Evolutionary conservation across 1,140 invertebrate species (phyloP), one percentile per base, ranked within the genome.

Genomic region (Bombus affinis): DNA sequence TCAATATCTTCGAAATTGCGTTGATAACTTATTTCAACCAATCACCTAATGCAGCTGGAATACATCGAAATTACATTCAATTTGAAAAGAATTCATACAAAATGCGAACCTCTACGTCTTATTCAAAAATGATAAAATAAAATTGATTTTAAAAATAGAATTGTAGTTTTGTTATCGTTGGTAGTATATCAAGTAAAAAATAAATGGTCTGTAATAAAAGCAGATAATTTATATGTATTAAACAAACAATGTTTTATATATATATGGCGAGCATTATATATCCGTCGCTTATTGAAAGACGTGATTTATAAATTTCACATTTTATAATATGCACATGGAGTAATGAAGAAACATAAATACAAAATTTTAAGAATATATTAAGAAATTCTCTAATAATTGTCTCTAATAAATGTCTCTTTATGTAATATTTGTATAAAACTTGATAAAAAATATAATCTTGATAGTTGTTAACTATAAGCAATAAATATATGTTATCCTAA

Each of bases 281-380:
- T 85, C 70, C 59, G 83, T 85, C 83, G 77, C 42, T 80, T 28
- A 32, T 85, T 85, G 77, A 1, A 37, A 74, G 13, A 35, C 42
- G 18, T 32, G 42, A 66, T 73, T 81, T 80, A 65, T 39, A 35
- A n/a, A 68, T 44, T 68, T 47, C 6, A 39, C 15, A 62, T 62
- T 13, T 22, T 53, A 53, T 8, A 22, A 18, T 37, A 12, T 37
- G 0, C 8, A 32, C 15, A 44, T 44, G 9, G 15, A 53, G 47
- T 12, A 74, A 13, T 5, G 25, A 57, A 57, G 10, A 12, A 57
- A 32, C 15, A 18, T 28, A 28, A 2, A 47, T 22, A 10, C n/a
- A 47, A 44, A 22, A 37, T 75, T 37, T 75, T 53, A 75, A 25
- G 32, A 47, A 42, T n/a, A 10, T 35, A 10, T 53, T n/a, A n/a